phyloP scores from a whole-genome alignment of 2,797 vertebrate genomes.

The Sebastes glaucus region DNA sequence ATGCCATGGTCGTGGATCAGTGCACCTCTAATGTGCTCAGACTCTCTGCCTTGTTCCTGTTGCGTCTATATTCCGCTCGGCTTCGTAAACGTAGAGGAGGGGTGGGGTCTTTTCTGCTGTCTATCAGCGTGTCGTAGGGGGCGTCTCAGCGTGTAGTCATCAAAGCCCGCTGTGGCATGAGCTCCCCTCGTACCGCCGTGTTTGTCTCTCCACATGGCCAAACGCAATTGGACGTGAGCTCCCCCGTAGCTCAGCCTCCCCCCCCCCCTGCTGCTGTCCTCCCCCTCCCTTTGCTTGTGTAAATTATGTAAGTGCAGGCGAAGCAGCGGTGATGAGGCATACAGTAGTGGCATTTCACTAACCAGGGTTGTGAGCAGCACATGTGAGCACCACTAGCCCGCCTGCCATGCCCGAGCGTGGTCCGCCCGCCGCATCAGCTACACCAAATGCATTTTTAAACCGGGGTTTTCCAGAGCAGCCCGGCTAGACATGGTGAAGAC shows the following conservation, averaged over 20 bases:
- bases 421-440: constrained; percentile 38
- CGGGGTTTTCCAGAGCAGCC: constrained; percentile 65
- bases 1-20: constrained; percentile 74
- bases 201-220: constrained; percentile 72
- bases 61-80: constrained; percentile 65
- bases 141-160: constrained; percentile 76
- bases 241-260: constrained; percentile 43
- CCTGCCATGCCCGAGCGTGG: constrained; percentile 10
- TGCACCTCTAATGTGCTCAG: constrained; percentile 77
- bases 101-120: constrained; percentile 60
- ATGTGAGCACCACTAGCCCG: constrained; percentile 19
- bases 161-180: constrained; percentile 71
- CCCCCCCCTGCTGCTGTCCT: constrained; percentile 11
- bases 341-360: constrained; percentile 68
- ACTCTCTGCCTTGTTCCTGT: constrained; percentile 73
- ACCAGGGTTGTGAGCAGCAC: constrained; percentile 44
- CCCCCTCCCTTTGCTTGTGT: constrained; percentile 62
- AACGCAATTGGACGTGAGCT: constrained; percentile 73
- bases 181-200: constrained; percentile 50
- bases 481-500: constrained; percentile 68
- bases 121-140: constrained; percentile 66
- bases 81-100: constrained; percentile 61
- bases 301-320: constrained; percentile 82
- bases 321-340: constrained; percentile 59
- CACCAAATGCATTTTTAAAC: constrained; percentile 81